These are phyloP conservation scores for Rhagonycha lutea DNA, from an alignment of 2,888 invertebrate genomes.

Conservation along the genomic window DNA sequence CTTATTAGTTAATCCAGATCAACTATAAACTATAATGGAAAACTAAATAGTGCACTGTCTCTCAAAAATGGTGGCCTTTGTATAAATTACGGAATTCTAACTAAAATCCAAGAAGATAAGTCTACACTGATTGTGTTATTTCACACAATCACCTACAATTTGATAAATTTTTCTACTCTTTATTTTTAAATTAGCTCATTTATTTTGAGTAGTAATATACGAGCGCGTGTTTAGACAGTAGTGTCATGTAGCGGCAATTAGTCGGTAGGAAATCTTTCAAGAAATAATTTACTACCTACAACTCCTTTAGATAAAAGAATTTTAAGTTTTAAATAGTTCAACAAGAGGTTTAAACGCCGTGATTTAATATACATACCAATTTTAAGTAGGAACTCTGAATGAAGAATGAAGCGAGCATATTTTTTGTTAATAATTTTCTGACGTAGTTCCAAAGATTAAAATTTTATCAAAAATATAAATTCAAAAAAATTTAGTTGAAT, in stretches of 20 bases:
- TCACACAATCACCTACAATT: neutral
- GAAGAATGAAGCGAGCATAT: neutral
- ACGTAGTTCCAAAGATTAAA: neutral
- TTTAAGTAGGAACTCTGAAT: neutral
- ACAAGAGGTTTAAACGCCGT: constrained; percentile 15
- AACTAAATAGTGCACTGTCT: too few species aligned
- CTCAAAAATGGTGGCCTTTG: too few species aligned
- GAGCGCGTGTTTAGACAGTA: constrained; percentile 52
- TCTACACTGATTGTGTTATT: neutral
- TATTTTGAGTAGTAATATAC: constrained; percentile 46
- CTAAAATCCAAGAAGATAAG: too few species aligned
- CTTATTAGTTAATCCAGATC: too few species aligned
- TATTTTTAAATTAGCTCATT: constrained; percentile 33
- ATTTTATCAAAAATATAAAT: neutral
- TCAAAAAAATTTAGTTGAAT: neutral
- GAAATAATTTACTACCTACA: constrained; percentile 28
- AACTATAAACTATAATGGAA: too few species aligned
- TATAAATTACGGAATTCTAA: too few species aligned
- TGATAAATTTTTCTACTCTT: constrained; percentile 9
- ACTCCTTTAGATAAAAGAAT: constrained; percentile 23
- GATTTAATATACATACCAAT: constrained; percentile 2
- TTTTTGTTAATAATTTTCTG: neutral
- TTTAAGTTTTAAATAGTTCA: constrained; percentile 28
- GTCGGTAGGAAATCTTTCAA: constrained; percentile 50
- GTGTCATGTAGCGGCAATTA: constrained; percentile 53